Evolutionary conservation across 2,113 vertebrate species (phyloP).

Genomic region (Thalassoma bifasciatum): DNA sequence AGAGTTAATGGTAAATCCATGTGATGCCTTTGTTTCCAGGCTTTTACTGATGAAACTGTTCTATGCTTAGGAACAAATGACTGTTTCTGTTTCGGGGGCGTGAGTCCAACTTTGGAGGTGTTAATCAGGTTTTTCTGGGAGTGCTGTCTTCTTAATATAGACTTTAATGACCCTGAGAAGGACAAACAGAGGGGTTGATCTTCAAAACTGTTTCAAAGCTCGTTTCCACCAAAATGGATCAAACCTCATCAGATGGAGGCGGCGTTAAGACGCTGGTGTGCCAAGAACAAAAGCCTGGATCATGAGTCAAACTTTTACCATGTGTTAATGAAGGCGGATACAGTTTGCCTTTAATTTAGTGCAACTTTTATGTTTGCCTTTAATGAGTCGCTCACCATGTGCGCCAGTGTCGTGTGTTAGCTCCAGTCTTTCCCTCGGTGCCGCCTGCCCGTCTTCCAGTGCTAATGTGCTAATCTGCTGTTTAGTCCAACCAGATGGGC

Average conservation of each 20-base stretch:
- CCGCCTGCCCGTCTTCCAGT: slow-evolving; percentile 76
- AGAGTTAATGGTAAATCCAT: no score
- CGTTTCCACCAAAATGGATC: background rate
- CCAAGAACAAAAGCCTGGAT: slow-evolving; percentile 52
- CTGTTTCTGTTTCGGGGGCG: no score
- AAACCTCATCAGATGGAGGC: slow-evolving; percentile 22
- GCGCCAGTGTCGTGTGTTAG: slow-evolving; percentile 63
- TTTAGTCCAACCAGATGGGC: slow-evolving; percentile 93
- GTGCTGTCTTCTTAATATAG: no score
- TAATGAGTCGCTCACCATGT: slow-evolving; percentile 75
- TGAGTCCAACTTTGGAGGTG: no score
- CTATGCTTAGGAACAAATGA: no score
- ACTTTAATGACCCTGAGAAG: no score
- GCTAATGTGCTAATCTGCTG: slow-evolving; percentile 98
- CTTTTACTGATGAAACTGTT: no score
- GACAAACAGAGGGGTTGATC: no score
- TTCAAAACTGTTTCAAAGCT: background rate
- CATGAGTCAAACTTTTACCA: slow-evolving; percentile 71
- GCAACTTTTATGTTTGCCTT: slow-evolving; percentile 72
- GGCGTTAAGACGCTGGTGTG: slow-evolving; percentile 19
- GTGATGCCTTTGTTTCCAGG: no score
- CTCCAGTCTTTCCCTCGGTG: slow-evolving; percentile 54
- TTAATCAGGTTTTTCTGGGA: no score
- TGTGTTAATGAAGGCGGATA: slow-evolving; percentile 72
- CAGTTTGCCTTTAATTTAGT: slow-evolving; percentile 76